Evolutionary conservation across 1,140 invertebrate species (phyloP), one percentile per base, ranked within the genome.

Genomic region (Microplitis mediator): DNA sequence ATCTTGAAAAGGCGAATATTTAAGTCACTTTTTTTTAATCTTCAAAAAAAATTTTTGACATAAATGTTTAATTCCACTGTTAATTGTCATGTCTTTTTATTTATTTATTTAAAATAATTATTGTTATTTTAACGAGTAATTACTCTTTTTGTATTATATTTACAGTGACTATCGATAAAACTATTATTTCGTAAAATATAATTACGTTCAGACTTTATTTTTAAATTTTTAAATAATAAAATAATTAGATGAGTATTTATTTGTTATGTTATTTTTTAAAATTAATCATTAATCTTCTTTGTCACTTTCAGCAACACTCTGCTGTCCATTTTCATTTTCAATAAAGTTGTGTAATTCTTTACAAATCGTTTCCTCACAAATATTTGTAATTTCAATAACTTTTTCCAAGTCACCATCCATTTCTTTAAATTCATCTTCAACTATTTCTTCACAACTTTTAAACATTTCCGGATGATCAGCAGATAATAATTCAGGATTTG

Each of bases 321-420:
- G 45, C 71, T 54, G 14, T 71, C 62, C 14, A 54, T 32, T 69
- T 14, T 85, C 84, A 4, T 80, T 84, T 66, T 82, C 80, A 23
- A 86, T 86, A 13, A 86, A 73, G 62, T 80, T 75, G 45, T 85
- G 81, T 39, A 86, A 68, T 39, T 86, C 84, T 70, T 85, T 85
- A 65, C 80, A 86, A 5, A 86, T 64, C 11, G 75, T 74, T 71
- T 85, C 84, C 45, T 86, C 85, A 60, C 82, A 84, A 60, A 85
- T 81, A 32, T 82, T 75, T 14, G 73, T 69, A 6, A 72, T 78
- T 4, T 85, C 82, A 14, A 84, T 79, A 68, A 84, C 79, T 63
- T 80, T 76, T 51, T 84, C 79, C 13, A 80, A 83, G 8, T 74
- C 79, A 0, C 68, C 71, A 9, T 78, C 76, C 13, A 80, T 76